Evolutionary conservation across 2,888 invertebrate species (phyloP), one percentile per base, ranked within the genome.

Genomic region (Serripes groenlandicus): DNA sequence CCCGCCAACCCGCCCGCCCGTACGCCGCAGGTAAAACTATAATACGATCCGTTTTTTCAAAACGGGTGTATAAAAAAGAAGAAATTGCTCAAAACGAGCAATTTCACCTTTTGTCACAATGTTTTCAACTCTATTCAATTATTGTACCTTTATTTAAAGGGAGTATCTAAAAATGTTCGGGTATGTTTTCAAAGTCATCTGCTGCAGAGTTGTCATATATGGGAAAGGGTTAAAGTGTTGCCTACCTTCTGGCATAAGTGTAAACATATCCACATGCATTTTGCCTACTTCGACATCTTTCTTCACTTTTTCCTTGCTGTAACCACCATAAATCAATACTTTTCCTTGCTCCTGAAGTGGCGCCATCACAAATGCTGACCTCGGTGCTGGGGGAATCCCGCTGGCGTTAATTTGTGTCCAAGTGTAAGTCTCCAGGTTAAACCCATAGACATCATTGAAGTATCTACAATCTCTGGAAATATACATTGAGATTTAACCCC

Each of bases 401-500:
- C 86, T 83, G 0, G 96, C 95, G 72, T 96, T 96, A 68, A 98
- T 92, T 93, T 97, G 97, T 1, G 94, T 95, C 98, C 98, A 99
- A 0, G 95, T 95, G 90, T 97, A 96, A 0, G 96, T 96, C 91
- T 97, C 97, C 87, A 97, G 95, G 89, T 97, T 97, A 95, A 99
- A 98, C 42, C 96, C 94, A 94, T 97, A 96, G 0, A 98, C 94
- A 94, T 99, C 99, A 94, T 98, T 98, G 94, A 96, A 98, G 95
- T 98, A 99, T 89, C 97, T 97, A 93, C 97, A 98, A 82, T 97
- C 97, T 76, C 97, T 94, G 90, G n/a, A n/a, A n/a, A n/a, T n/a
- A n/a, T n/a, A n/a, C n/a, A n/a, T n/a, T n/a, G n/a, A n/a, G n/a
- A n/a, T n/a, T n/a, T n/a, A n/a, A n/a, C n/a, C n/a, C n/a, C n/a